Evolutionary conservation across 2,797 vertebrate genomes (phyloP), one percentile per base, ranked within the genome.

Genomic region (Sebastes nivosus): DNA sequence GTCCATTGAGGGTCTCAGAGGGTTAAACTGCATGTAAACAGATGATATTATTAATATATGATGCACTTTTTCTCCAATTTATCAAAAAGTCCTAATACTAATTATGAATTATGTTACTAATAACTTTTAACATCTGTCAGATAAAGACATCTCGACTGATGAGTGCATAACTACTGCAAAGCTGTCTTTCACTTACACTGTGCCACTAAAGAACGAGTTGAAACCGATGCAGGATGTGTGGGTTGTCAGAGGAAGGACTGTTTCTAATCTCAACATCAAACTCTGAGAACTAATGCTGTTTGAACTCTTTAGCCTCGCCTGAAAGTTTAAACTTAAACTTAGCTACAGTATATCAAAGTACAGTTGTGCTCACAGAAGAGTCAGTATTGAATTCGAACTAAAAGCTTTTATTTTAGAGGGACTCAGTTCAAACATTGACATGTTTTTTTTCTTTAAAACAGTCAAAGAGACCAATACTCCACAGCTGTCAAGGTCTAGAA

Each of bases 401-500:
- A 25, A 46, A 22, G 18, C 10, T 63, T 55, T 50, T 36, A 22
- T 32, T 57, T 16, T 8, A 5, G 9, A 71, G 1, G 8, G 10
- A 54, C 27, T 30, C 27, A 2, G 6, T 55, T 65, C 14, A 68
- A 50, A 50, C 46, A 20, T 20, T 50, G 46, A 18, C 50, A 54
- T 38, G 10, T 22, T 8, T 30, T 25, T 25, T 4, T 67, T 46
- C 46, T 14, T 68, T 38, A 6, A 74, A 84, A 68, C 90, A 95
- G 94, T 5, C 59, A 0, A 91, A 73, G 0, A 90, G 81, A 67
- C 50, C 67, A 59, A 91, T 68, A 0, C 60, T 88, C 6, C 83
- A 79, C 74, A 81, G 8, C 2, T 96, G 95, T 65, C 2, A 20
- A 0, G 91, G 83, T 36, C 52, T 68, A 1, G 73, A 90, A 3